phyloP scores from a whole-genome alignment of 2,113 vertebrate genomes.

The Microtus montanus region DNA sequence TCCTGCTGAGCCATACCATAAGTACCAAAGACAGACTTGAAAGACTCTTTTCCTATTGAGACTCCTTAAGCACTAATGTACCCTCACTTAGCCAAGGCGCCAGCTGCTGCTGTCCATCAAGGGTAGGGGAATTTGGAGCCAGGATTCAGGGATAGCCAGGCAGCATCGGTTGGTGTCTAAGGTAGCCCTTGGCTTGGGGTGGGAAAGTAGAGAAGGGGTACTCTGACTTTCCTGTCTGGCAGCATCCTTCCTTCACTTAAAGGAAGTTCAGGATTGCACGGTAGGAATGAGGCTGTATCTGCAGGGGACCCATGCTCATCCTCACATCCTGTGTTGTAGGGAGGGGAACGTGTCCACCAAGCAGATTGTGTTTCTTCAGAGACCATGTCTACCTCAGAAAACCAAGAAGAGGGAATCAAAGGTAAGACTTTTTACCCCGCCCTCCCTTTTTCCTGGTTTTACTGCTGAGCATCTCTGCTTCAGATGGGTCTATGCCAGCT shows the following conservation, averaged over 20 bases:
- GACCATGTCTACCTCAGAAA: conserved; percentile 93
- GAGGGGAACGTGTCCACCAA: conserved; percentile 97
- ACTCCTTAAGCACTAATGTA: background rate
- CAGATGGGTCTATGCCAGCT: background rate
- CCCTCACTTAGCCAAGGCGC: background rate
- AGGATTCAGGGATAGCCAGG: background rate
- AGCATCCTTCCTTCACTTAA: background rate
- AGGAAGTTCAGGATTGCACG: conserved; percentile 38
- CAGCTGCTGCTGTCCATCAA: background rate
- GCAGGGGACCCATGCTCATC: conserved; percentile 57
- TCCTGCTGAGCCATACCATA: fast-evolving
- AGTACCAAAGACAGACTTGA: background rate
- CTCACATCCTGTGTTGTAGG: conserved; percentile 85
- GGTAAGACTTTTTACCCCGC: conserved; percentile 84
- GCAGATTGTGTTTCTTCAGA: conserved; percentile 98
- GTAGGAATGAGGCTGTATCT: background rate
- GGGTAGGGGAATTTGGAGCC: background rate
- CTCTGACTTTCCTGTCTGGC: too few relatives aligned
- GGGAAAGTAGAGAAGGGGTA: background rate
- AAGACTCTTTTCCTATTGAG: background rate
- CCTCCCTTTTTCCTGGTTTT: conserved; percentile 36
- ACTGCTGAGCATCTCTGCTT: conserved; percentile 47
- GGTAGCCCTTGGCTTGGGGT: background rate
- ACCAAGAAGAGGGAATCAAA: conserved; percentile 94
- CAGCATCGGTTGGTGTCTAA: background rate